Evolutionary conservation across 1,140 invertebrate genomes (phyloP).

Genomic region (Cydia amplana): DNA sequence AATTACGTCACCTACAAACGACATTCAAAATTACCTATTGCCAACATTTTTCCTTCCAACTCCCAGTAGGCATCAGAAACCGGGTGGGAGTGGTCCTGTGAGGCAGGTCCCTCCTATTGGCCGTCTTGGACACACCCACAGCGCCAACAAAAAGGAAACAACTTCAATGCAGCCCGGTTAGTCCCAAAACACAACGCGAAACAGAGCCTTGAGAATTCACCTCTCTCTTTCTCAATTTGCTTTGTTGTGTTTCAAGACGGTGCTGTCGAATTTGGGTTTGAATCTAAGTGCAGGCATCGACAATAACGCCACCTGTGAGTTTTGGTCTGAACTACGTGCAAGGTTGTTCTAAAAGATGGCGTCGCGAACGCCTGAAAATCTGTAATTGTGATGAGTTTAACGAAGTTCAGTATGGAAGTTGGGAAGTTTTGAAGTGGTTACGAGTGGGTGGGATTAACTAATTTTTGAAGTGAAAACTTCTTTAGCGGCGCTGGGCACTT

Average conservation of each 20-base stretch:
- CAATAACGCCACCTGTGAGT: conserved; percentile 57
- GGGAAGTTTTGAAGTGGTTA: conserved; percentile 21
- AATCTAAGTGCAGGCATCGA: conserved; percentile 54
- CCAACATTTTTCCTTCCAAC: conserved; percentile 72
- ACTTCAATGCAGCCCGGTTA: conserved; percentile 46
- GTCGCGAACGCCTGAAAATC: conserved; percentile 43
- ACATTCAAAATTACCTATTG: conserved; percentile 76
- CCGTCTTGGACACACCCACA: conserved; percentile 60
- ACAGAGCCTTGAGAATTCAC: conserved; percentile 74
- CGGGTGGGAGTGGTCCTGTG: conserved; percentile 66
- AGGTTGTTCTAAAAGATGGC: conserved; percentile 59
- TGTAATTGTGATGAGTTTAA: conserved; percentile 25
- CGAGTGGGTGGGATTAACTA: conserved; percentile 7
- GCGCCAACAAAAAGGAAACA: conserved; percentile 64
- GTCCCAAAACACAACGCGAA: conserved; percentile 54
- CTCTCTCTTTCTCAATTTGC: conserved; percentile 72
- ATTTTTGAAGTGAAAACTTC: no score
- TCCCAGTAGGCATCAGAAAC: conserved; percentile 76
- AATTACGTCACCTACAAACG: conserved; percentile 73
- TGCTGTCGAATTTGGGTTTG: conserved; percentile 62
- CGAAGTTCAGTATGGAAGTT: conserved; percentile 29
- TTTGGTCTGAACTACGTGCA: conserved; percentile 44
- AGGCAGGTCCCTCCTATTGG: conserved; percentile 66
- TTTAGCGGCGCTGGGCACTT: no score
- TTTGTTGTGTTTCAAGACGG: conserved; percentile 71